Base-by-base conservation (phyloP, 2,797 vertebrate genomes). In the Cercopithecus hamlyni region DNA sequence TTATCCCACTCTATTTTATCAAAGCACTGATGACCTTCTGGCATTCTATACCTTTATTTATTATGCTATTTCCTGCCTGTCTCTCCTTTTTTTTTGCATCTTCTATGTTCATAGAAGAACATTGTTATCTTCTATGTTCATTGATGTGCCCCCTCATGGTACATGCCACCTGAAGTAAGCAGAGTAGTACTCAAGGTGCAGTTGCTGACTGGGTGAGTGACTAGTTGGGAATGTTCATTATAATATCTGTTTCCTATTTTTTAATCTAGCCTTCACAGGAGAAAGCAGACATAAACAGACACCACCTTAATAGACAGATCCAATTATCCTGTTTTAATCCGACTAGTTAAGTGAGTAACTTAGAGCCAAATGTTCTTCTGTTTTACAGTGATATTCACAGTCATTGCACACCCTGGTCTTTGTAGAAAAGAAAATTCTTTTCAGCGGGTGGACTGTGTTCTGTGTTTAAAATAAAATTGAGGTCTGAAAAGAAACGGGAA, bases 401-500 rank as follows among this genome's bases (percentile, higher is more conserved):
- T 55, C 39, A 45, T 5, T 36, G 6, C 27, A 88, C 33, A 94
- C 2, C 1, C 20, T 81, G 61, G n/a, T 45, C 45, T 45, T 61
- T 12, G 24, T 1, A 76, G 76, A 72, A 93, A 88, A 93, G 64
- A 80, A 93, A 57, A 30, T 13, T 2, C 9, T 75, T 36, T 36
- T 87, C 22, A 41, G 7, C 20, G 11, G 6, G 55, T 22, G 30
- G n/a, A 13, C 19, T 43, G 7, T 57, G 27, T 4, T 91, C 30
- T 61, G 17, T 89, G 30, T 90, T 97, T 81, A 81, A 94, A 96
- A 92, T 52, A 95, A 96, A 94, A 95, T 8, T 90, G 48, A 95
- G 22, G 39, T 84, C 20, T 79, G 22, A 72, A 96, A 96, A 94
- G 45, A 85, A 67, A 83, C 4, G 13, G 14, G 26, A 61, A 64